phyloP scores from a whole-genome alignment of 2,113 vertebrate genomes.

The Collichthys lucidus region DNA sequence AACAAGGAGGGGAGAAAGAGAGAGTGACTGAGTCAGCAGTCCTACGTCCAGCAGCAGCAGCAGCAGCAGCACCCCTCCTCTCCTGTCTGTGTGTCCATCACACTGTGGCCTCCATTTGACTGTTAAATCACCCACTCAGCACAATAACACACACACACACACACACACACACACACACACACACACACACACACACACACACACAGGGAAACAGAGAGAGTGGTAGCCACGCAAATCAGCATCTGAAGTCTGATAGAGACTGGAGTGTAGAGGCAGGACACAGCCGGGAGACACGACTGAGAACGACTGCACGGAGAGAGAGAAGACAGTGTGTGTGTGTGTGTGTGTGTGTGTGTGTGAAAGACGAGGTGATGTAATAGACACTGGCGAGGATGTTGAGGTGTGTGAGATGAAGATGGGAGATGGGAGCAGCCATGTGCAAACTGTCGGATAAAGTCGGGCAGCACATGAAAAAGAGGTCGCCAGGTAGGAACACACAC shows the following conservation, averaged over 20 bases:
- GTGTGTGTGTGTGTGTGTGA: background rate
- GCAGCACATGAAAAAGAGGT: conserved; percentile 77
- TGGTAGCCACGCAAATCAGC: conserved; percentile 39
- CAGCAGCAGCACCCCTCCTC: conserved; percentile 15
- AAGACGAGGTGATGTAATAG: background rate
- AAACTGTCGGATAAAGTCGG: conserved; percentile 84
- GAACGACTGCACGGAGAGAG: conserved; percentile 17
- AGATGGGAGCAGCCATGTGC: conserved; percentile 84
- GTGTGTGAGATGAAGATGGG: conserved; percentile 57
- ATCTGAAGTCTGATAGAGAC: conserved; percentile 38
- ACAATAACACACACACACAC: conserved; percentile 59
- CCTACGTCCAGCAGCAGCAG: conserved; percentile 5
- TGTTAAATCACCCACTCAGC: conserved; percentile 84
- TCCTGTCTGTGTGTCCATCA: conserved; percentile 54
- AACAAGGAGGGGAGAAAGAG: conserved; percentile 35
- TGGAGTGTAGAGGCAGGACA: background rate
- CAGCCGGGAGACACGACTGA: conserved; percentile 25
- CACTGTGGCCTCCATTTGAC: conserved; percentile 81
- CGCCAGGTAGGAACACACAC: conserved; percentile 76
- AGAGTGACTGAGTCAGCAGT: conserved; percentile 69
- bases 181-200: background rate
- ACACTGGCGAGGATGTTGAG: background rate
- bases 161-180: too few species aligned
- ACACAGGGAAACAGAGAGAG: conserved; percentile 30
- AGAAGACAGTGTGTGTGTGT: conserved; percentile 6